Percentiles rank a stretch among this genome's conserved stretches.
Evolutionary conservation across 2,888 invertebrate species (phyloP).

Genomic region (Meiosimyza platycephala): DNA sequence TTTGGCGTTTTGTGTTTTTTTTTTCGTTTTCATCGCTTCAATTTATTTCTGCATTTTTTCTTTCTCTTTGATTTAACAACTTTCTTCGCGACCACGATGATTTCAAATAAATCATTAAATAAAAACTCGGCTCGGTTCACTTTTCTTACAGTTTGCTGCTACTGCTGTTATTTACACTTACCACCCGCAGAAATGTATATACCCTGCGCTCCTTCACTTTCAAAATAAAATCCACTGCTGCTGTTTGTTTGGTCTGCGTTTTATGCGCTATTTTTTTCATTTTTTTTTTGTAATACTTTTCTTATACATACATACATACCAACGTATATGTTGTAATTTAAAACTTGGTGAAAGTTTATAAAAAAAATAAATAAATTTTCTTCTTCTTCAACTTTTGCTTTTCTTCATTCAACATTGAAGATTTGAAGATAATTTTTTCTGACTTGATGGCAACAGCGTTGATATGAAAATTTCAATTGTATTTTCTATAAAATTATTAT

Average conservation of each 20-base stretch:
- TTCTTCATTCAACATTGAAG: background rate
- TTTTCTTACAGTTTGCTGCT: background rate
- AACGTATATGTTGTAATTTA: background rate
- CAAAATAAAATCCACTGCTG: background rate
- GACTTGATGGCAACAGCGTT: no score
- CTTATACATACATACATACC: background rate
- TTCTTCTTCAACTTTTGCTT: conserved; percentile 21
- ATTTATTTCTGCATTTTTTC: no score
- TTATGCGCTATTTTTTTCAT: background rate
- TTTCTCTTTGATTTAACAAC: conserved; percentile 7
- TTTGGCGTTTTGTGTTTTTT: background rate
- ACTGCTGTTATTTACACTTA: background rate
- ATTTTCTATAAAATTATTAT: no score
- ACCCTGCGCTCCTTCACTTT: background rate
- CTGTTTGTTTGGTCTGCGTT: conserved; percentile 2
- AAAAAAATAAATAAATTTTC: background rate
- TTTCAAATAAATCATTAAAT: background rate
- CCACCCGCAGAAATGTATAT: background rate
- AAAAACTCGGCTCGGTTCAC: no score
- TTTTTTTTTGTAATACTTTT: conserved; percentile 4
- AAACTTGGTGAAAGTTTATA: conserved; percentile 22
- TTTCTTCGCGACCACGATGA: conserved; percentile 2
- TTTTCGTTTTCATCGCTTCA: background rate
- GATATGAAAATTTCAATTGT: no score
- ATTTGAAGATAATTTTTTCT: no score